Percentiles rank a stretch among this genome's conserved stretches.
Evolutionary conservation across 2,888 invertebrate species (phyloP).

Genomic region (Halictus quadricinctus): DNA sequence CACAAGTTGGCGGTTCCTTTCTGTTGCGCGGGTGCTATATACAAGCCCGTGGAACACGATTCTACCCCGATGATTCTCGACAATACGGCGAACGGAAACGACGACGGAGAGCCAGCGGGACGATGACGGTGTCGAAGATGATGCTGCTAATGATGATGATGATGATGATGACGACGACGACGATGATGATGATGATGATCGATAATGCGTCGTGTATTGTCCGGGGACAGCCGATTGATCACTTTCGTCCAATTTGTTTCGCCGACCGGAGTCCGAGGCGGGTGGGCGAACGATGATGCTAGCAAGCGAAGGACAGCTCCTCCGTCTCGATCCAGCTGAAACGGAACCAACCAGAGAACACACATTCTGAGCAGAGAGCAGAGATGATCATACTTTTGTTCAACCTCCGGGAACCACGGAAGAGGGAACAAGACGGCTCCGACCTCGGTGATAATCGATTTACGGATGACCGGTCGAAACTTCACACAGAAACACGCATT

Average conservation of each 20-base stretch:
- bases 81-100: slow-evolving; percentile 36
- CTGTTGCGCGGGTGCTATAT: neutral
- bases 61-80: slow-evolving; percentile 38
- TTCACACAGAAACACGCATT: slow-evolving; percentile 11
- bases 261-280: neutral
- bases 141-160: neutral
- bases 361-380: neutral
- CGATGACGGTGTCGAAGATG: neutral
- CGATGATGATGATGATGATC: slow-evolving; percentile 1
- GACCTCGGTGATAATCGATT: slow-evolving; percentile 20
- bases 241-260: slow-evolving; percentile 42
- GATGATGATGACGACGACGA: neutral
- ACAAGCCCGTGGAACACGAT: neutral
- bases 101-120: slow-evolving; percentile 1
- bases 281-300: neutral
- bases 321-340: neutral
- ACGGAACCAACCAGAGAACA: slow-evolving; percentile 6
- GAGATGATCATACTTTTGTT: slow-evolving; percentile 18
- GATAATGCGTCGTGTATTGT: neutral
- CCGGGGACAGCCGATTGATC: slow-evolving; percentile 31
- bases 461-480: slow-evolving; percentile 6
- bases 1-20: neutral
- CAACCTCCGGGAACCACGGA: slow-evolving; percentile 8
- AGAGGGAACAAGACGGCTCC: slow-evolving; percentile 31
- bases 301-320: neutral